phyloP scores from a whole-genome alignment of 1,140 invertebrate genomes.

The Araneus ventricosus region DNA sequence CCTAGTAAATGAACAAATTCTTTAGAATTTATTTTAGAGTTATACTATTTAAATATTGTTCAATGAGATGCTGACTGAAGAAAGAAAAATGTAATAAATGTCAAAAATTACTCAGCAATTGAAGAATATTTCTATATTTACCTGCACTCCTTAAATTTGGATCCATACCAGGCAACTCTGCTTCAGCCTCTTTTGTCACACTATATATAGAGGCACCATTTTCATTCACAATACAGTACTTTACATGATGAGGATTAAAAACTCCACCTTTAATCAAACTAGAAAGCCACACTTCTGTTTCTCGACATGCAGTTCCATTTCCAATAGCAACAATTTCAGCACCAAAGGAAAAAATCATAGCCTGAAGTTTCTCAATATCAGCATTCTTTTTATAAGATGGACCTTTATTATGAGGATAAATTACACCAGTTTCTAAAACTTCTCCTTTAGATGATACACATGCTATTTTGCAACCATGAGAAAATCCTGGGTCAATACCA shows the following conservation, averaged over 20 bases:
- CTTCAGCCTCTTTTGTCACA: conserved; percentile 88
- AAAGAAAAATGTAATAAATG: no score
- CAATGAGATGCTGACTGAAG: no score
- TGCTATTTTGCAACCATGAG: conserved; percentile 91
- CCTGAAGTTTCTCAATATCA: background rate
- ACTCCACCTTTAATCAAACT: conserved; percentile 83
- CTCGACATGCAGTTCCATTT: conserved; percentile 92
- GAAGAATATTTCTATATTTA: conserved; percentile 76
- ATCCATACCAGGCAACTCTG: conserved; percentile 91
- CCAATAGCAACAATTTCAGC: conserved; percentile 90
- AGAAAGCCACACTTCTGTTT: conserved; percentile 89
- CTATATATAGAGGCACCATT: conserved; percentile 95
- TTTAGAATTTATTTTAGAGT: no score
- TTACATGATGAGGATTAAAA: conserved; percentile 83
- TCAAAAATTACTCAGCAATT: background rate
- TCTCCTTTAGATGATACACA: conserved; percentile 84
- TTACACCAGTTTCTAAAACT: conserved; percentile 85
- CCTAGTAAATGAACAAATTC: no score
- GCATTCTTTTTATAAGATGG: background rate
- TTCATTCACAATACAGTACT: conserved; percentile 92
- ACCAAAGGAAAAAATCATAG: conserved; percentile 77
- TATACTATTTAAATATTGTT: no score
- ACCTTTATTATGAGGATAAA: conserved; percentile 83
- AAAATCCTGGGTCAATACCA: conserved; percentile 92
- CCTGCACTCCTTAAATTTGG: conserved; percentile 88